Evolutionary conservation across 2,113 vertebrate genomes (phyloP).

Genomic region (Calidris pygmaea): DNA sequence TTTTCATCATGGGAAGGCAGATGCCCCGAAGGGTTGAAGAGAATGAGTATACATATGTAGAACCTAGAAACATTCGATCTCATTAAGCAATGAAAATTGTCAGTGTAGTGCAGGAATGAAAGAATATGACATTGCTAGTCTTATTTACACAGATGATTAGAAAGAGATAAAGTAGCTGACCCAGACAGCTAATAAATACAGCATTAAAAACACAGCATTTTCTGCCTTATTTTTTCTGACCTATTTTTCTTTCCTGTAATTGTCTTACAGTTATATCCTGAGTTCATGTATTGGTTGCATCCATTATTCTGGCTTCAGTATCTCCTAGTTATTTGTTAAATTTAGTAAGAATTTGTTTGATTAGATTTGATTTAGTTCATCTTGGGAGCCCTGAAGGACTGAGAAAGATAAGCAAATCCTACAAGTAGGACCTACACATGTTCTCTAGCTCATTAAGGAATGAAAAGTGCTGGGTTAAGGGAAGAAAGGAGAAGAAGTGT

Average conservation of each 20-base stretch:
- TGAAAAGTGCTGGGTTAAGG: constrained; percentile 13
- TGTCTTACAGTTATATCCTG: not conserved
- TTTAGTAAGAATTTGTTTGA: constrained; percentile 57
- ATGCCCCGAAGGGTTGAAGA: constrained; percentile 39
- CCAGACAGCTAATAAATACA: constrained; percentile 54
- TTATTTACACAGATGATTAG: constrained; percentile 60
- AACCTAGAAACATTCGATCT: constrained; percentile 23
- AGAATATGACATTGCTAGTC: constrained; percentile 35
- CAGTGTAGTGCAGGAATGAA: constrained; percentile 37
- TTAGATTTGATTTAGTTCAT: constrained; percentile 55
- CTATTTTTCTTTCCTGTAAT: constrained; percentile 50
- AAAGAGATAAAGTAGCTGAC: constrained; percentile 58
- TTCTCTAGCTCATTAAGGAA: constrained; percentile 31
- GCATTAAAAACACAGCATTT: not conserved
- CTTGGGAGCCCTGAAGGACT: constrained; percentile 22
- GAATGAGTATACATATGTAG: constrained; percentile 18
- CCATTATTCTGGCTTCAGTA: constrained; percentile 15
- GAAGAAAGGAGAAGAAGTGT: not conserved
- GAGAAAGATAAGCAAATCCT: constrained; percentile 25
- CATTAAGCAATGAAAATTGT: constrained; percentile 60
- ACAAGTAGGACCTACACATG: not conserved
- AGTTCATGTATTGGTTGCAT: constrained; percentile 6
- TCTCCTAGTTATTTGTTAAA: constrained; percentile 59
- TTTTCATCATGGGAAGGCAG: constrained; percentile 27
- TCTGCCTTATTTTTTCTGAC: constrained; percentile 33